Percentiles rank a stretch among this genome's conserved stretches.
Evolutionary conservation across 2,797 vertebrate species (phyloP).

Genomic region (Mergus octosetaceus): DNA sequence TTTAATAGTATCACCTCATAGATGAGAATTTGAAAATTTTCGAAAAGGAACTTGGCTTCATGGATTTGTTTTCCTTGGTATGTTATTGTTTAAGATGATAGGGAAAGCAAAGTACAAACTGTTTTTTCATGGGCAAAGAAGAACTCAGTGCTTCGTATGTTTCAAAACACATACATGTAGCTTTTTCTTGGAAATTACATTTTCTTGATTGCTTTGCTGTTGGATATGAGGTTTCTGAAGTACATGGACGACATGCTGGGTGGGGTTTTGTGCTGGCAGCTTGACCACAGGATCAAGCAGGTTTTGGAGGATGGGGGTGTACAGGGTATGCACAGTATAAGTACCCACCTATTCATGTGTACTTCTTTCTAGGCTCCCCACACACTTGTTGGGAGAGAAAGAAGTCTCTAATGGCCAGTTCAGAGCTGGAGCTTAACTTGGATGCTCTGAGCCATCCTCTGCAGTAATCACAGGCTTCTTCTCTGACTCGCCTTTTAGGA

Average conservation of each 20-base stretch:
- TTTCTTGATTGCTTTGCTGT: not conserved
- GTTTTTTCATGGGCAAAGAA: not conserved
- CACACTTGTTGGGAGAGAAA: not conserved
- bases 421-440: not conserved
- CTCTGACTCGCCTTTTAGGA: not conserved
- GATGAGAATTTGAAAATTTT: not conserved
- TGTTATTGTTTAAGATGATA: not conserved
- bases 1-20: not conserved
- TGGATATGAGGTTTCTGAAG: not conserved
- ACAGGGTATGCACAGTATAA: fast-evolving
- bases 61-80: not conserved
- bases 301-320: not conserved
- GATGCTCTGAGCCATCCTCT: not conserved
- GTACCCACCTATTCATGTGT: not conserved
- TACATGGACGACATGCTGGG: not conserved
- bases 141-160: not conserved
- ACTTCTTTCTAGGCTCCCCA: not conserved
- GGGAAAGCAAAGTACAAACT: not conserved
- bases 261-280: not conserved
- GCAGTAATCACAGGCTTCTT: not conserved
- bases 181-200: not conserved
- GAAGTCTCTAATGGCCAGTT: not conserved
- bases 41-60: not conserved
- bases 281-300: not conserved
- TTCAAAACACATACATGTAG: not conserved